phyloP scores from a whole-genome alignment of 1,140 invertebrate genomes.

The Plectrocnemia conspersa region DNA sequence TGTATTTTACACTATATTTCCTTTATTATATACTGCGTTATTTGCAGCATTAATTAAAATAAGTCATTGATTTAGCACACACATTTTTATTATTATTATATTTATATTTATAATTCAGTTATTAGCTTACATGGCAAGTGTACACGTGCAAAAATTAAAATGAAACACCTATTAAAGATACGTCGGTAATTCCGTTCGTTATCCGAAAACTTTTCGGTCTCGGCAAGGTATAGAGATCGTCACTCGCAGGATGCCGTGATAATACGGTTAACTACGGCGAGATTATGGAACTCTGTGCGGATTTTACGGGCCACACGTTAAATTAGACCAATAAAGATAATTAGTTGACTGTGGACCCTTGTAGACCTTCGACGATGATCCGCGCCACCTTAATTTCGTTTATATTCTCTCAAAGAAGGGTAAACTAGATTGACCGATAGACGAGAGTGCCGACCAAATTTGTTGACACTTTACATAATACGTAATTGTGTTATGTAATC shows the following conservation, averaged over 20 bases:
- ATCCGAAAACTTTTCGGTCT: slow-evolving; percentile 1
- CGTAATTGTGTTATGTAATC: too few relatives aligned
- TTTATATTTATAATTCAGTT: too few relatives aligned
- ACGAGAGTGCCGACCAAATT: too few relatives aligned
- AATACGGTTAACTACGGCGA: slow-evolving; percentile 13
- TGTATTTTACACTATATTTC: too few relatives aligned
- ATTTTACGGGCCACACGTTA: slow-evolving; percentile 5
- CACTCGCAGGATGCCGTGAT: background rate
- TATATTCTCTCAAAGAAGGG: slow-evolving; percentile 3
- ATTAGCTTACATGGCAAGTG: too few relatives aligned
- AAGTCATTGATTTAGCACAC: too few relatives aligned
- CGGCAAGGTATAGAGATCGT: background rate
- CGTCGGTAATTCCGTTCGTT: background rate
- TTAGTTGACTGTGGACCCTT: slow-evolving; percentile 14
- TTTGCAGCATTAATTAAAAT: too few relatives aligned
- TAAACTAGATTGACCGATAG: background rate
- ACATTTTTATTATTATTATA: too few relatives aligned
- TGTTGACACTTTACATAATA: too few relatives aligned
- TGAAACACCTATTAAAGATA: background rate
- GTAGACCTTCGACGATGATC: slow-evolving; percentile 3
- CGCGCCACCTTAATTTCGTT: slow-evolving; percentile 8
- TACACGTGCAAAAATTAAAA: background rate
- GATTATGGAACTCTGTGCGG: slow-evolving; percentile 1
- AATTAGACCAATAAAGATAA: slow-evolving; percentile 17
- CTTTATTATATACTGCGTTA: too few relatives aligned